Conservation (phyloP, 2,888 invertebrate genomes). For the Eumerus sabulonum region DNA sequence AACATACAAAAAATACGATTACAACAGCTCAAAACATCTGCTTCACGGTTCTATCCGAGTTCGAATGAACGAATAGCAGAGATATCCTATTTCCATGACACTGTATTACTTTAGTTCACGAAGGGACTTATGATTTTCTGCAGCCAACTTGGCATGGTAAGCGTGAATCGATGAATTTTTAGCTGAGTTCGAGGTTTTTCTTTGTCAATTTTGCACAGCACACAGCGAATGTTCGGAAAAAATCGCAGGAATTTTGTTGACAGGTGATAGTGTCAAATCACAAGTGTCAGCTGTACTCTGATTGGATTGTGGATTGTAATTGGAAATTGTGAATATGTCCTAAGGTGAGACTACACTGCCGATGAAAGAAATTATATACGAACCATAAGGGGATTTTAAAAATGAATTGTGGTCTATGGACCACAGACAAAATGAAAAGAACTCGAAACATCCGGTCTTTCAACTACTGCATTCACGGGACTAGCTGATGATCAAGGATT, state of each 20-base stretch:
- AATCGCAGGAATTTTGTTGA: constrained; percentile 44
- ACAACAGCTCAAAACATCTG: constrained; percentile 46
- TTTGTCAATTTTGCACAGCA: neutral
- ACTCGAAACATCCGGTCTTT: too few species aligned
- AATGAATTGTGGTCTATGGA: too few species aligned
- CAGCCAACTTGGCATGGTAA: too few species aligned
- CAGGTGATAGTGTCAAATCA: constrained; percentile 59
- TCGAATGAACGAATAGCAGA: constrained; percentile 4
- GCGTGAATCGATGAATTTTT: too few species aligned
- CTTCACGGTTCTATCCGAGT: constrained; percentile 26
- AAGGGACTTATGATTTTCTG: too few species aligned
- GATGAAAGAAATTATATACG: too few species aligned
- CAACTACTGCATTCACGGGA: too few species aligned
- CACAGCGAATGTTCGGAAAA: constrained; percentile 16
- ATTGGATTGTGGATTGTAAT: constrained; percentile 29
- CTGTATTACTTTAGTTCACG: neutral
- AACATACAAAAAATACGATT: constrained; percentile 4
- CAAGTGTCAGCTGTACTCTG: constrained; percentile 38
- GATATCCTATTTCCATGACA: constrained; percentile 40
- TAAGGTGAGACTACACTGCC: too few species aligned
- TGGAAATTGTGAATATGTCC: too few species aligned
- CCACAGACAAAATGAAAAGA: too few species aligned
- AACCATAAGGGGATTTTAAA: too few species aligned
- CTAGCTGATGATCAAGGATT: too few species aligned
- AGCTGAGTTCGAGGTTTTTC: neutral